Evolutionary conservation across 2,113 vertebrate species (phyloP).

Genomic region (Notothenia rossii): DNA sequence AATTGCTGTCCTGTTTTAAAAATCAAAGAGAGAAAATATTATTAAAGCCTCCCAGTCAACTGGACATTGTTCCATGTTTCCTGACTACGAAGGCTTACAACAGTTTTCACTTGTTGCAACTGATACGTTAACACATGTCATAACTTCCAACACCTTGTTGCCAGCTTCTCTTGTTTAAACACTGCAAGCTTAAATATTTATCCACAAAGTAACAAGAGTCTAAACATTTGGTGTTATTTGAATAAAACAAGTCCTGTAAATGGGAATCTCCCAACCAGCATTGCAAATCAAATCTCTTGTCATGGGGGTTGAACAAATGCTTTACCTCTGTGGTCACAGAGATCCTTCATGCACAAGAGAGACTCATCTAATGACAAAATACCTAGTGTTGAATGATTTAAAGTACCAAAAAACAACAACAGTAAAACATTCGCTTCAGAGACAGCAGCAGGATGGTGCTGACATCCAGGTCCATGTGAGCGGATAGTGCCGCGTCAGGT

Average conservation of each 20-base stretch:
- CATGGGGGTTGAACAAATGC: not conserved
- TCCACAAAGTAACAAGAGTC: not conserved
- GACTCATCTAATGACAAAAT: not conserved
- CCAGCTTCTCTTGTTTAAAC: not conserved
- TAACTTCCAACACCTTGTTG: not conserved
- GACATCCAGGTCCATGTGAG: constrained; percentile 18
- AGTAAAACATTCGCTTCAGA: not conserved
- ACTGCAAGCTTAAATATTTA: constrained; percentile 4
- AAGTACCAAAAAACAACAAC: not conserved
- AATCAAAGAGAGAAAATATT: not conserved
- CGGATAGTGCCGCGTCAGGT: not conserved
- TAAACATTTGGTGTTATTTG: not conserved
- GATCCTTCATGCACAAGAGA: not conserved
- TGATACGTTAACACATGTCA: not conserved
- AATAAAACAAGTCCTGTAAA: not conserved
- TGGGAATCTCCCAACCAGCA: not conserved
- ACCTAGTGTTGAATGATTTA: not conserved
- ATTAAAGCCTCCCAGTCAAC: not conserved
- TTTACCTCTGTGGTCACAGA: not conserved
- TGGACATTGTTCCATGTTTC: not conserved
- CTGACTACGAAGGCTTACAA: not conserved
- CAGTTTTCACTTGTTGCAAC: not conserved
- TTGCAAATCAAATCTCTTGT: not conserved
- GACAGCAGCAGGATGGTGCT: not conserved
- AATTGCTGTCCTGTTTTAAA: not conserved